These are phyloP conservation scores for Mylabris phalerata DNA, from an alignment of 1,140 invertebrate species.

Conservation along the genomic window DNA sequence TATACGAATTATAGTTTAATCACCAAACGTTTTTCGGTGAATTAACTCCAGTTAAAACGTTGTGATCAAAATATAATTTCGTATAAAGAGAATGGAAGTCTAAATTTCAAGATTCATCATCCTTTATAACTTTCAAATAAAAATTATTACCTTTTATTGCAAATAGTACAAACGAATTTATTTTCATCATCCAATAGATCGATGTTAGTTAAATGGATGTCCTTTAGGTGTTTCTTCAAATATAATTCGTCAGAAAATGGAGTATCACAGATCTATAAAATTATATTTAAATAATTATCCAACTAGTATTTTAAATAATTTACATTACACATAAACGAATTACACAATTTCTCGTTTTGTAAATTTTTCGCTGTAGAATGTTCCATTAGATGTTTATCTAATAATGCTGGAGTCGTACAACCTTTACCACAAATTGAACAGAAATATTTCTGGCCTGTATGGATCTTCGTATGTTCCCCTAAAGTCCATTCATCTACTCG, in stretches of 20 bases:
- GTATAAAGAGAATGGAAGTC: no score
- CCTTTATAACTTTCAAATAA: no score
- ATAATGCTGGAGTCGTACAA: slow-evolving; percentile 16
- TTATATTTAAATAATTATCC: slow-evolving; percentile 2
- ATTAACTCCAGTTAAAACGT: no score
- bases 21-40: no score
- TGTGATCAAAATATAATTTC: no score
- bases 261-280: slow-evolving; percentile 32
- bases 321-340: slow-evolving; percentile 29
- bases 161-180: slow-evolving; percentile 51
- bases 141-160: slow-evolving; percentile 37
- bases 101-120: no score
- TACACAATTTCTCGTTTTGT: slow-evolving; percentile 8
- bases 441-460: slow-evolving; percentile 36
- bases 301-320: slow-evolving; percentile 1
- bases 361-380: slow-evolving; percentile 23
- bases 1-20: no score
- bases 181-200: slow-evolving; percentile 42
- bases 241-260: slow-evolving; percentile 27
- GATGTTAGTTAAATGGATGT: slow-evolving; percentile 30
- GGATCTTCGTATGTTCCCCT: slow-evolving; percentile 38
- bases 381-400: slow-evolving; percentile 29
- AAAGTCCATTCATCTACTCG: slow-evolving; percentile 37
- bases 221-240: slow-evolving; percentile 36
- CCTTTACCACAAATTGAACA: slow-evolving; percentile 32